Conservation (phyloP, 2,888 invertebrate species). For the Epicampocera succincta region DNA sequence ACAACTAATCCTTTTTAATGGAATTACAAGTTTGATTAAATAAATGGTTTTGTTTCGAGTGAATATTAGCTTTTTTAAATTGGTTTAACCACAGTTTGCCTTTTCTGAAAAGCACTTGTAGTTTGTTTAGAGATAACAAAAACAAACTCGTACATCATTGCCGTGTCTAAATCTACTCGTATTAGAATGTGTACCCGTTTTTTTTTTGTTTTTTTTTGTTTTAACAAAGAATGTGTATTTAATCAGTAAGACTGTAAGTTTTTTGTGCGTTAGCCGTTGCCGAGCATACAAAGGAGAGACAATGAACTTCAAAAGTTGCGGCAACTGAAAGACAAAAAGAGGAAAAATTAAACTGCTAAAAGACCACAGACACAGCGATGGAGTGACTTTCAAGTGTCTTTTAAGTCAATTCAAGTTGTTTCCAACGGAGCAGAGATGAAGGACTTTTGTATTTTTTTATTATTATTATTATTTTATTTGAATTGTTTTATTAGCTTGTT, state of each 20-base stretch:
- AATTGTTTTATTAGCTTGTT: slow-evolving; percentile 23
- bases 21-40: too few relatives aligned
- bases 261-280: background rate
- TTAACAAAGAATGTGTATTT: slow-evolving; percentile 20
- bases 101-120: background rate
- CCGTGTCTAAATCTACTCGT: background rate
- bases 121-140: background rate
- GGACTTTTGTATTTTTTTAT: slow-evolving; percentile 54
- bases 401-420: slow-evolving; percentile 56
- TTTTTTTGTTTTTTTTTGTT: too few relatives aligned
- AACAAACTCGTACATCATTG: slow-evolving; percentile 15
- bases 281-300: slow-evolving; percentile 28
- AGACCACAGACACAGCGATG: slow-evolving; percentile 20
- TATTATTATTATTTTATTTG: slow-evolving; percentile 50
- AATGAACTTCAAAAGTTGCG: slow-evolving; percentile 52
- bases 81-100: slow-evolving; percentile 30
- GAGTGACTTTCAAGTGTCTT: slow-evolving; percentile 70
- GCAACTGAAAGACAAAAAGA: slow-evolving; percentile 12
- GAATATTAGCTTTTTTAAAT: background rate
- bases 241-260: slow-evolving; percentile 10
- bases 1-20: too few relatives aligned
- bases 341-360: background rate
- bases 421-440: slow-evolving; percentile 10
- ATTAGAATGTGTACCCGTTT: too few relatives aligned
- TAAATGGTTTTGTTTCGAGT: too few relatives aligned